A percentile compares a stretch with the other conserved stretches of the same genome.
Conservation (phyloP, 2,888 invertebrate genomes). For the Campaea margaritaria region DNA sequence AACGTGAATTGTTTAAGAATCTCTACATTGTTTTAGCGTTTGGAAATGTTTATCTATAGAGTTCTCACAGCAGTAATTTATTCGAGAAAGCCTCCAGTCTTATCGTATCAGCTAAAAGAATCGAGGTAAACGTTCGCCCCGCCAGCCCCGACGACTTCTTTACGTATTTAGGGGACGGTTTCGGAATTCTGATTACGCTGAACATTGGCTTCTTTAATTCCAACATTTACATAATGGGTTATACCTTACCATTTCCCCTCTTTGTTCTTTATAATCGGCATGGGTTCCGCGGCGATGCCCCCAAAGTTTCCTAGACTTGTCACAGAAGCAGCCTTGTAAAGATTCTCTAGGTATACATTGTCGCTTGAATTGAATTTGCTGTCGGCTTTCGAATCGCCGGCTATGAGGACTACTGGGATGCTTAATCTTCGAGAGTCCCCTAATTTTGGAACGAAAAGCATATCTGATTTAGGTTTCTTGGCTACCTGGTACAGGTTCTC, state of each 20-base stretch:
- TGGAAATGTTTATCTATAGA: not conserved
- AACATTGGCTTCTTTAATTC: conserved; percentile 12
- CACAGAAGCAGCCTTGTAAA: conserved; percentile 78
- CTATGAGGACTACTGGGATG: conserved; percentile 75
- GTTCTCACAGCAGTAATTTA: conserved; percentile 12
- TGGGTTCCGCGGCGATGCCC: conserved; percentile 71
- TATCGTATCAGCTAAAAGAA: conserved; percentile 13
- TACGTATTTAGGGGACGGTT: conserved; percentile 34
- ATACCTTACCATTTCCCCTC: conserved; percentile 78
- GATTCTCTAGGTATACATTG: conserved; percentile 74
- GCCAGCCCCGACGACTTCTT: conserved; percentile 24
- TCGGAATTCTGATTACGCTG: conserved; percentile 34
- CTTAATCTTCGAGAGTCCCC: conserved; percentile 67
- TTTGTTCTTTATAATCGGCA: conserved; percentile 80
- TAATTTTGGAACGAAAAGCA: conserved; percentile 71
- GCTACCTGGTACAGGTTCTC: conserved; percentile 68
- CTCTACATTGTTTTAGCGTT: too few relatives aligned
- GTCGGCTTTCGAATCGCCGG: conserved; percentile 61
- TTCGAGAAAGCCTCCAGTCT: not conserved
- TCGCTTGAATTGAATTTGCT: conserved; percentile 77
- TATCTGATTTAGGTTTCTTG: conserved; percentile 62
- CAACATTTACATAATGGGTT: conserved; percentile 21
- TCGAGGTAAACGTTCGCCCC: conserved; percentile 24
- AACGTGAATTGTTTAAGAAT: too few relatives aligned
- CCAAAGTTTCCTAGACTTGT: conserved; percentile 79